A percentile compares a stretch with the other conserved stretches of the same genome.
These are phyloP conservation scores for Pterostichus madidus DNA, from an alignment of 2,888 invertebrate species.

Conservation along the genomic window DNA sequence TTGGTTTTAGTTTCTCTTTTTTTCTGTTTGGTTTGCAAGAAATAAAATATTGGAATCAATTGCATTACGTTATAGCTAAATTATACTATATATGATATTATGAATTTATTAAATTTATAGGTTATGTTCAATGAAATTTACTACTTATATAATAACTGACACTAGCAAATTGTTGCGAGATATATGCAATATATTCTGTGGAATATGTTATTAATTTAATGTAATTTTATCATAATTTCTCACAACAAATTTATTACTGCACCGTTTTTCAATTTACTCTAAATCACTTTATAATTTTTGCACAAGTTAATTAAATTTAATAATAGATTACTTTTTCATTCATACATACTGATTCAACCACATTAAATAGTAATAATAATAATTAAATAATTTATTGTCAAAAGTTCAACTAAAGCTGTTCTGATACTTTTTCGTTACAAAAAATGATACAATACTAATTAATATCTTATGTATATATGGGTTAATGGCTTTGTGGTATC, in stretches of 20 bases:
- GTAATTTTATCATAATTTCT: constrained; percentile 27
- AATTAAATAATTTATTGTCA: no score
- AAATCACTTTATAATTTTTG: constrained; percentile 21
- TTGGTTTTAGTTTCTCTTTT: constrained; percentile 52
- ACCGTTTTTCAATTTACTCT: constrained; percentile 3
- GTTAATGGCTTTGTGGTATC: no score
- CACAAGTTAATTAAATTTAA: background rate
- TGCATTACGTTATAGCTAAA: constrained; percentile 30
- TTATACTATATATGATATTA: constrained; percentile 28
- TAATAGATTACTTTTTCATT: background rate
- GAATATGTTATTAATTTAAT: constrained; percentile 17
- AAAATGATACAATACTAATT: no score
- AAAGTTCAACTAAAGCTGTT: no score
- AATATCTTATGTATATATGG: no score
- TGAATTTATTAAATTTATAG: constrained; percentile 29
- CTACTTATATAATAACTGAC: constrained; percentile 21
- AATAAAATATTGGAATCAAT: constrained; percentile 37
- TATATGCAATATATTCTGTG: constrained; percentile 35
- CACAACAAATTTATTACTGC: constrained; percentile 14
- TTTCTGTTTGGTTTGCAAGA: constrained; percentile 13
- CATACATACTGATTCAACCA: background rate
- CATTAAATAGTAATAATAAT: no score
- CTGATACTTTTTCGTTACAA: no score
- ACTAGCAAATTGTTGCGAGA: constrained; percentile 25
- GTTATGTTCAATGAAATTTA: constrained; percentile 17